phyloP scores from a whole-genome alignment of 2,888 invertebrate genomes.

The Campaea margaritaria region DNA sequence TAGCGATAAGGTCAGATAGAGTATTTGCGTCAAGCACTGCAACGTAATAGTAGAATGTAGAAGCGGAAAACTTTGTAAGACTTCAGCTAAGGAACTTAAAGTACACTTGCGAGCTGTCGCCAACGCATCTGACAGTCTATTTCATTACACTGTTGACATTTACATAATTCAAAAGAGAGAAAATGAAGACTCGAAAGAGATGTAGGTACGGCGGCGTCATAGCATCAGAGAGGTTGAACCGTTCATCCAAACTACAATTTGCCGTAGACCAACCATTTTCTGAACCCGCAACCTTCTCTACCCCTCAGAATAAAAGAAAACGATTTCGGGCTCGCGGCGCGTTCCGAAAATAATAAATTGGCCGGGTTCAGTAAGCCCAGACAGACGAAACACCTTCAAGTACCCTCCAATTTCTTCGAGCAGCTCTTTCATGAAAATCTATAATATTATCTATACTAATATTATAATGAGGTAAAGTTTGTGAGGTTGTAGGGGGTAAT shows the following conservation, averaged over 20 bases:
- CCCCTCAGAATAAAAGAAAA: slow-evolving; percentile 26
- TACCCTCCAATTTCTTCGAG: slow-evolving; percentile 40
- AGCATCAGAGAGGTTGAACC: no score
- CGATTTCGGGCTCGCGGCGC: slow-evolving; percentile 16
- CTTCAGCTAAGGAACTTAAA: slow-evolving; percentile 31
- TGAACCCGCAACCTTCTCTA: slow-evolving; percentile 19
- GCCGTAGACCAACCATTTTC: no score
- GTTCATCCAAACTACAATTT: no score
- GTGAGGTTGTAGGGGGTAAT: no score
- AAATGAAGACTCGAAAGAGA: no score
- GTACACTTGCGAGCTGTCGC: slow-evolving; percentile 10
- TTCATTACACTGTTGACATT: neutral
- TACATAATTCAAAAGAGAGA: neutral
- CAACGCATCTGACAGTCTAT: neutral
- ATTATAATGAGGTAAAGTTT: no score
- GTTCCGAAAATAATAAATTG: slow-evolving; percentile 36
- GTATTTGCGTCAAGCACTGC: slow-evolving; percentile 24
- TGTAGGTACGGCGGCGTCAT: no score
- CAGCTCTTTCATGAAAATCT: slow-evolving; percentile 21
- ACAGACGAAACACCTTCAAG: slow-evolving; percentile 48
- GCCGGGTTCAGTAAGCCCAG: slow-evolving; percentile 31
- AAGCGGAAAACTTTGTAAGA: slow-evolving; percentile 25
- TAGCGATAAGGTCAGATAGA: slow-evolving; percentile 1
- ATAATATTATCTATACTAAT: neutral
- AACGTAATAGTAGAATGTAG: neutral